phyloP scores from a whole-genome alignment of 2,113 vertebrate genomes.

The Callaeas wilsoni region DNA sequence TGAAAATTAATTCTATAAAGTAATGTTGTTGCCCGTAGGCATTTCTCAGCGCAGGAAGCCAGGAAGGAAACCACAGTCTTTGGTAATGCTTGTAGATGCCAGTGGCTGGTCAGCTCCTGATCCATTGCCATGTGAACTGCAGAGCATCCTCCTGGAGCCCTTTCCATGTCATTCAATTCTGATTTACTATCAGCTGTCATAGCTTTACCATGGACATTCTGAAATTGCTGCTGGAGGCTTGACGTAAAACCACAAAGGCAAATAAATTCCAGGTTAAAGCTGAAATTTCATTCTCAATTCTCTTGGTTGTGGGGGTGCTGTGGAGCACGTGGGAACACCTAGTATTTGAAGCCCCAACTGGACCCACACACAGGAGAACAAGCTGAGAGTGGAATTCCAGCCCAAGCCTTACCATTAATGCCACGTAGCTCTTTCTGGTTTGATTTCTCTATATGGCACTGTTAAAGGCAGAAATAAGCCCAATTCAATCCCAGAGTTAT shows the following conservation, averaged over 20 bases:
- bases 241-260: not conserved
- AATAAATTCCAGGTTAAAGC: not conserved
- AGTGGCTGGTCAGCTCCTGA: not conserved
- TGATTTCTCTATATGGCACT: not conserved
- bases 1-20: not conserved
- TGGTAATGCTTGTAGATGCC: not conserved
- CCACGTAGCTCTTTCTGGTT: not conserved
- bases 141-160: not conserved
- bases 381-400: constrained; percentile 35
- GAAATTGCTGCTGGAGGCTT: not conserved
- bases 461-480: not conserved
- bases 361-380: not conserved
- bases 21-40: not conserved
- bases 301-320: not conserved
- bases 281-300: not conserved
- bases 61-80: not conserved
- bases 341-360: not conserved
- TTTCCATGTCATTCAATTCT: constrained; percentile 15
- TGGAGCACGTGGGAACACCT: not conserved
- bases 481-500: not conserved
- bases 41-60: not conserved
- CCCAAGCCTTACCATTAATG: not conserved
- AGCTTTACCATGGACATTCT: not conserved
- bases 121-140: not conserved
- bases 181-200: not conserved